phyloP scores from a whole-genome alignment of 2,888 invertebrate genomes.

The Drosophila suboccidentalis region DNA sequence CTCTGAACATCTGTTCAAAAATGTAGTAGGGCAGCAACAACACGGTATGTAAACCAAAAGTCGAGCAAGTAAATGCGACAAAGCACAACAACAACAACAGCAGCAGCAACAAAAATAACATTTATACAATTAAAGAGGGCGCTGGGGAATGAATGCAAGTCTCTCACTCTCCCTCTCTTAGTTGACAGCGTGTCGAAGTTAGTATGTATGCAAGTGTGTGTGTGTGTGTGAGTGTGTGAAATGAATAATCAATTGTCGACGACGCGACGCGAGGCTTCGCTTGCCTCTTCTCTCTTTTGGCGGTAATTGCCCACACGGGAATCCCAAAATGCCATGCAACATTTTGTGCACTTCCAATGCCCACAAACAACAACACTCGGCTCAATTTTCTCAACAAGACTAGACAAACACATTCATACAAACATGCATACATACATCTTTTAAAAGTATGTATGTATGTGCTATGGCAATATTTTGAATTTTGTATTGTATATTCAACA shows the following conservation, averaged over 20 bases:
- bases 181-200: constrained; percentile 2
- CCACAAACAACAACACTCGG: constrained; percentile 24
- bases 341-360: constrained; percentile 58
- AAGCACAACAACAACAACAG: constrained; percentile 7
- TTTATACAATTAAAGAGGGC: constrained; percentile 31
- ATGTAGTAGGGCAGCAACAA: constrained; percentile 15
- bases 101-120: constrained; percentile 3
- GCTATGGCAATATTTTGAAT: constrained; percentile 59
- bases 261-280: constrained; percentile 11
- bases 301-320: constrained; percentile 76
- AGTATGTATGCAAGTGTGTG: constrained; percentile 5
- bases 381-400: constrained; percentile 23
- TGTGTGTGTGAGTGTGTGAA: constrained; percentile 24
- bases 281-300: background rate
- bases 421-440: constrained; percentile 9
- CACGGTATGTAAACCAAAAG: constrained; percentile 37
- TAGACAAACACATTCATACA: background rate
- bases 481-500: constrained; percentile 49
- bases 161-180: constrained; percentile 1
- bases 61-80: constrained; percentile 41
- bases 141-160: constrained; percentile 25
- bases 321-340: constrained; percentile 68
- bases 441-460: background rate
- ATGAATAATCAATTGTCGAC: constrained; percentile 74
- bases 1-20: constrained; percentile 52